Conservation (phyloP, 2,888 invertebrate genomes). For the Imbricaverruca yamaguchii region DNA sequence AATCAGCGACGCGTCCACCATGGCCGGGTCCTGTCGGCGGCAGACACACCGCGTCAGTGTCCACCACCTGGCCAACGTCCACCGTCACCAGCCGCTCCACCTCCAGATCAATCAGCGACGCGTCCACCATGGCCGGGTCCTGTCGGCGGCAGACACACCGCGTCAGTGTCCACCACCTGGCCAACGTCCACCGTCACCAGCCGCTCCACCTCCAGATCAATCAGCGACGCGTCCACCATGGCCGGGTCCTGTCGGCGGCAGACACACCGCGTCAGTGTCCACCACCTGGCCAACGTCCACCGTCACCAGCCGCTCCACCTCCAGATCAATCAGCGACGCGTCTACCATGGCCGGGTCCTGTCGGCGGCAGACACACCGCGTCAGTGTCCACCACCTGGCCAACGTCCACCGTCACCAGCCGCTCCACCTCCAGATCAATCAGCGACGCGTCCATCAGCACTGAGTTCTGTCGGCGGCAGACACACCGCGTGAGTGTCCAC, state of each 20-base stretch:
- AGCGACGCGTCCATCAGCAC: slow-evolving; percentile 11
- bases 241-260: neutral
- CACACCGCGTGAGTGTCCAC: no score
- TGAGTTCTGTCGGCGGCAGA: neutral
- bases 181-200: neutral
- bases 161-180: no score
- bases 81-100: slow-evolving; percentile 15
- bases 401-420: neutral
- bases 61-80: neutral
- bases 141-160: neutral
- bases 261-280: no score
- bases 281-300: no score
- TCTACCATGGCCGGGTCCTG: slow-evolving; percentile 13
- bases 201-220: slow-evolving; percentile 19
- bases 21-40: neutral
- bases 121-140: slow-evolving; percentile 13
- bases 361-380: neutral
- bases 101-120: slow-evolving; percentile 16
- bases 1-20: slow-evolving; percentile 15
- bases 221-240: slow-evolving; percentile 13
- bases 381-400: no score
- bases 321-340: slow-evolving; percentile 14
- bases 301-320: slow-evolving; percentile 19
- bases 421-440: slow-evolving; percentile 17
- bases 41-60: no score